Base-by-base conservation (phyloP, 2,888 invertebrate genomes). In the Hypomecis punctinalis region DNA sequence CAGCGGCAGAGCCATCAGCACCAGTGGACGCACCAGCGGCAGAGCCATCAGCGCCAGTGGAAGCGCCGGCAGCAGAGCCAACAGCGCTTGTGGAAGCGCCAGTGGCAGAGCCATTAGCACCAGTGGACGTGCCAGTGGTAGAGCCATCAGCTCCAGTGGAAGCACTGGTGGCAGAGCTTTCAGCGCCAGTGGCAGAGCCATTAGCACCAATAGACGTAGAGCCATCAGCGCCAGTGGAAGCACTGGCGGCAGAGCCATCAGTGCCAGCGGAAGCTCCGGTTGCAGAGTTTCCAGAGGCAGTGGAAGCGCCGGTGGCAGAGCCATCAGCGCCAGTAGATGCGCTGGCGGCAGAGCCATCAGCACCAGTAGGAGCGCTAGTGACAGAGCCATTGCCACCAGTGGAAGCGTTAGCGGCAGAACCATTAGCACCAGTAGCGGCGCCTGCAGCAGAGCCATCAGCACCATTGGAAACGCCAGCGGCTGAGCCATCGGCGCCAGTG, bases 61-160 rank as follows among this genome's bases (percentile, higher is more conserved):
- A 1, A 0, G 13, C 40, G n/a, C 23, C 56, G 13, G 54, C 35
- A 8, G n/a, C 56, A 61, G 52, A 43, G 33, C 51, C 33, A 10
- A 39, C 52, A 9, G 53, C 49, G n/a, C 61, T 37, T 42, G 47
- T 9, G 4, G 57, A 3, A 53, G 40, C 54, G 49, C 35, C 63
- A 47, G 65, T 52, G 48, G 52, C 55, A 60, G 51, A 23, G 2
- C 51, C 58, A 52, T 49, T 56, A 52, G 65, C 52, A 53, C 59
- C 10, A n/a, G 59, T 37, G 10, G 64, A 10, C 7, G 13, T 57
- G 11, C 43, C 53, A 54, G 56, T 8, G 7, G 47, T 37, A 47
- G 68, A 57, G 43, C 47, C 45, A 37, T 47, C 57, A 43, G 57
- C 33, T 2, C 57, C 66, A 66, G 63, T 40, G 39, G 62, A 23